These are phyloP conservation scores for Lucinisca nassula DNA, from an alignment of 2,888 invertebrate genomes.

Conservation along the genomic window DNA sequence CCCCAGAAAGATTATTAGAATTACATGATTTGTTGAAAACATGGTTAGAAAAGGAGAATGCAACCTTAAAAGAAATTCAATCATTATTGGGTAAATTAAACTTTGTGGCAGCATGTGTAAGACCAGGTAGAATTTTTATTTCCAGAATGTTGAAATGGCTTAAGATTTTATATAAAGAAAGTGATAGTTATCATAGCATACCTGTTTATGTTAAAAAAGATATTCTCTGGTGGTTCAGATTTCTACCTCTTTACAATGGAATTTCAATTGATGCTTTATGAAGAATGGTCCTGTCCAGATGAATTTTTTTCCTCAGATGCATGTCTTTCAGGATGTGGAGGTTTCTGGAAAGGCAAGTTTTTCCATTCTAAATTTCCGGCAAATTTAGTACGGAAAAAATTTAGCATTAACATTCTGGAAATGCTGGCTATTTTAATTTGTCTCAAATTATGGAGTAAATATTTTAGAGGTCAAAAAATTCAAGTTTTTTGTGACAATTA, in stretches of 20 bases:
- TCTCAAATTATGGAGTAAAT: conserved; percentile 19
- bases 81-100: conserved; percentile 22
- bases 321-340: conserved; percentile 29
- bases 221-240: conserved; percentile 19
- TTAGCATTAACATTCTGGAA: conserved; percentile 27
- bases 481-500: conserved; percentile 15
- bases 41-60: neutral
- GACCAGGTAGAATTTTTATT: conserved; percentile 8
- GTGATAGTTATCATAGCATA: neutral
- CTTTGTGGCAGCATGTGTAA: conserved; percentile 20
- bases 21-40: neutral
- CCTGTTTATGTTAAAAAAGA: conserved; percentile 21
- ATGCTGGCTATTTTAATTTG: conserved; percentile 24
- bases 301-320: conserved; percentile 1
- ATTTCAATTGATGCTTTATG: conserved; percentile 16
- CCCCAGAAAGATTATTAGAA: neutral
- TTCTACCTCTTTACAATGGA: conserved; percentile 24
- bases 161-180: neutral
- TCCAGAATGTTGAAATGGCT: conserved; percentile 18
- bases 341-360: neutral
- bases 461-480: neutral
- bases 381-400: neutral
- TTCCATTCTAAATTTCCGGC: conserved; percentile 28
- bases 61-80: conserved; percentile 25
- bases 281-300: conserved; percentile 17